Evolutionary conservation across 53 echinoderm and acorn worm genomes (phyloP).

Genomic region (Apostichopus leukothele): DNA sequence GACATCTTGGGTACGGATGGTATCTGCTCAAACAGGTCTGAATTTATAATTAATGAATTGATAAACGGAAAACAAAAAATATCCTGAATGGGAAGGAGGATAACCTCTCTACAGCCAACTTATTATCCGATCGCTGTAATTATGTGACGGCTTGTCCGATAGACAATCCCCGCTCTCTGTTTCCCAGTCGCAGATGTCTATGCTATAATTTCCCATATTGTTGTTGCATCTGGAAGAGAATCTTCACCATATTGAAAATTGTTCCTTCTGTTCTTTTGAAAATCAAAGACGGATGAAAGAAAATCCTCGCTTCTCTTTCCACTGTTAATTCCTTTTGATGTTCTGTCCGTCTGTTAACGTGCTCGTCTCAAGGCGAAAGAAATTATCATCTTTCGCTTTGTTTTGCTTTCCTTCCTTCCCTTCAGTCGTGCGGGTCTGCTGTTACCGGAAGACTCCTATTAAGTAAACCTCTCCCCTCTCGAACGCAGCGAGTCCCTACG

Average conservation of each 20-base stretch:
- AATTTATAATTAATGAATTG: neutral
- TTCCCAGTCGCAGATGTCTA: neutral
- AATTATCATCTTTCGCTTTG: neutral
- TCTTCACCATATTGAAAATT: neutral
- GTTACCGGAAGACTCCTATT: conserved; percentile 36
- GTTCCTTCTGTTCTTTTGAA: neutral
- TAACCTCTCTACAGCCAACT: neutral
- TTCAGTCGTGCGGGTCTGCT: neutral
- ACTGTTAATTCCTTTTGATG: neutral
- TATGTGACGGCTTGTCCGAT: neutral
- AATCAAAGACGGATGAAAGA: neutral
- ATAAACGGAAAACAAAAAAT: neutral
- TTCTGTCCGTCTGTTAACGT: too few relatives aligned
- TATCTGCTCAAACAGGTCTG: neutral
- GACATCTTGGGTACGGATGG: conserved; percentile 70
- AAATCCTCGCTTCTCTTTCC: neutral
- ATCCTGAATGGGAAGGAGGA: neutral
- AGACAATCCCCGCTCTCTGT: neutral
- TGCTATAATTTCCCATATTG: conserved; percentile 1
- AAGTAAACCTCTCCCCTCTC: conserved; percentile 36
- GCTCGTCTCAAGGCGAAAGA: neutral
- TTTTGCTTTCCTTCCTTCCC: neutral
- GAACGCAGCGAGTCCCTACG: neutral
- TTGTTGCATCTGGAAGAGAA: neutral
- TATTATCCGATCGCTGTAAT: neutral